Evolutionary conservation across 2,113 vertebrate genomes (phyloP).

Genomic region (Pangasianodon hypophthalmus): DNA sequence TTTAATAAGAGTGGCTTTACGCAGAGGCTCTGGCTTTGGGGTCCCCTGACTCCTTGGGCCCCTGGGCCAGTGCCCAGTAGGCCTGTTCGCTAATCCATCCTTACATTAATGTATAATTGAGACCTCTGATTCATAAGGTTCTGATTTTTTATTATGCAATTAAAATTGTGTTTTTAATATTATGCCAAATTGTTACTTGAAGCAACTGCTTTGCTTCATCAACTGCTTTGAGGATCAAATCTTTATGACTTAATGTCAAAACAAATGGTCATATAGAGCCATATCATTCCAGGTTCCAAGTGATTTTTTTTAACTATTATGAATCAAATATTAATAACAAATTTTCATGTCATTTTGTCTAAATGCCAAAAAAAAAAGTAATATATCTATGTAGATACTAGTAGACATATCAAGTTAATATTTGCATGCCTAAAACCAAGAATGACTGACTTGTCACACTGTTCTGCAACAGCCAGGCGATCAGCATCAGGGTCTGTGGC

Average conservation of each 20-base stretch:
- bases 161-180: no score
- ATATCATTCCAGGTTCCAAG: no score
- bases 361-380: neutral
- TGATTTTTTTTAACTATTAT: neutral
- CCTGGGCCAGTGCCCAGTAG: neutral
- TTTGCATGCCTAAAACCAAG: neutral
- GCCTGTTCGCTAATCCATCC: neutral
- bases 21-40: neutral
- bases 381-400: neutral
- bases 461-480: slow-evolving; percentile 89
- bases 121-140: no score
- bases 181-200: no score
- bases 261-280: neutral
- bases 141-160: no score
- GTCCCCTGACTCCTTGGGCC: no score
- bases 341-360: neutral
- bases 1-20: neutral
- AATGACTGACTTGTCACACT: slow-evolving; percentile 75
- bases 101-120: no score
- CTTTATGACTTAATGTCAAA: no score
- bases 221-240: no score
- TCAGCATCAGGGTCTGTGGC: slow-evolving; percentile 96
- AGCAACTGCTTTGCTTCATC: no score
- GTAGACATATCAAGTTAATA: neutral
- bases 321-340: neutral